Percentiles rank a stretch among this genome's conserved stretches.
Conservation (phyloP, 2,113 vertebrate species). For the Alosa alosa region DNA sequence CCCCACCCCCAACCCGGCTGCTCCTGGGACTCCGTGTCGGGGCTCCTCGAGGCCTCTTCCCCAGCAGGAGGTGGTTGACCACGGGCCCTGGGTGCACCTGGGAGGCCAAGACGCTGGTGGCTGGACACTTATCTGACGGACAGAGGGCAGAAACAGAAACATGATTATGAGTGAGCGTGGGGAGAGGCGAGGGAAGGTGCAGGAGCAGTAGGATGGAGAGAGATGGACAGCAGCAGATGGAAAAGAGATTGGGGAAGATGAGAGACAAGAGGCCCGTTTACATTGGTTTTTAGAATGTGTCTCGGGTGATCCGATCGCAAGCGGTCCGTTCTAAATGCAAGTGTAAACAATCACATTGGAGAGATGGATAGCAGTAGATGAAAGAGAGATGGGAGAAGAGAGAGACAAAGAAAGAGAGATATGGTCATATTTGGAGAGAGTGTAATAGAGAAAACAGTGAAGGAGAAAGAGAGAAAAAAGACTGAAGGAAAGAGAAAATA, state of each 20-base stretch:
- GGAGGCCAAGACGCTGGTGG: slow-evolving; percentile 86
- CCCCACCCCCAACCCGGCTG: slow-evolving; percentile 44
- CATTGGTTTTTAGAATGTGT: too few species aligned
- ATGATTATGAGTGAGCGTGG: not conserved
- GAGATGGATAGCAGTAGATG: too few species aligned
- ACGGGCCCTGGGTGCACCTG: slow-evolving; percentile 88
- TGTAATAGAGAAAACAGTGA: not conserved
- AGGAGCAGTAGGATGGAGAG: not conserved
- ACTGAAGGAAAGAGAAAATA: not conserved
- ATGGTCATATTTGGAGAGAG: not conserved
- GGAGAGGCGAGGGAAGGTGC: not conserved
- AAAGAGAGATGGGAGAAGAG: not conserved
- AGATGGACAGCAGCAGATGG: too few species aligned
- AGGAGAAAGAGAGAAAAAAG: not conserved
- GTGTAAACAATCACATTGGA: too few species aligned
- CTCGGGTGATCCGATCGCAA: too few species aligned
- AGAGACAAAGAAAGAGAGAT: not conserved
- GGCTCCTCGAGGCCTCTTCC: slow-evolving; percentile 77
- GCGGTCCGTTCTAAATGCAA: too few species aligned
- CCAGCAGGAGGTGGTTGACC: slow-evolving; percentile 95
- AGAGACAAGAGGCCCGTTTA: not conserved
- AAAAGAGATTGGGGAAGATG: not conserved
- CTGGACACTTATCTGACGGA: slow-evolving; percentile 88
- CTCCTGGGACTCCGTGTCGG: slow-evolving; percentile 71
- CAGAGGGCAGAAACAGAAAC: slow-evolving; percentile 27